Base-by-base conservation (phyloP, 2,797 vertebrate genomes). In the Sebastiscus tertius region DNA sequence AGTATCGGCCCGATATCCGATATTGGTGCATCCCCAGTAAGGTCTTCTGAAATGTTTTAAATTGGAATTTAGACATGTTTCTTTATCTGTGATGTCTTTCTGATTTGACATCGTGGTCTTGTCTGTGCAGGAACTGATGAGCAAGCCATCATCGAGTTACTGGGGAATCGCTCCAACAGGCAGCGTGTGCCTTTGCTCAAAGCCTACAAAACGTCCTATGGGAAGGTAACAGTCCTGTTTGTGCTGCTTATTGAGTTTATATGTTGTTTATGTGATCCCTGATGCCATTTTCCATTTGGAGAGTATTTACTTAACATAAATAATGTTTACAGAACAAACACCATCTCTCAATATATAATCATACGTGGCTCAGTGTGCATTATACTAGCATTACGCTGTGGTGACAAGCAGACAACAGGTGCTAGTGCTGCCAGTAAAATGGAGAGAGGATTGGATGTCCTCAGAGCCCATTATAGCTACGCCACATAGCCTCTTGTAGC, bases 121-220 rank as follows among this genome's bases (percentile, higher is more conserved):
- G 68, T 93, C 85, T 91, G 66, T 81, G 11, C 92, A 99, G 99
- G 99, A 90, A 99, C 98, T 0, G 96, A 99, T 73, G 99, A 99
- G 73, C 96, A 98, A 81, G 98, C 98, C 13, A 99, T 99, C 78
- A 99, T 99, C 0, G 95, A 99, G 16, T 95, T 99, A 54, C 94
- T 99, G 75, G 97, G 97, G 68, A 98, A 96, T 89, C 97, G 98
- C 70, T 98, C 97, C 67, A 97, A 84, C 93, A 97, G 91, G 87
- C 99, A 99, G 86, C 94, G 99, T 10, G 97, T 97, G 65, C 96
- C 97, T 83, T 90, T 99, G 81, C 94, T 95, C 16, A 80, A 96
- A 75, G 92, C 97, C 74, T 99, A 97, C 89, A 99, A 99, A 95
- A 99, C 98, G 0, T 95, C 98, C 9, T 99, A 99, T 27, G 99